Evolutionary conservation across 2,888 invertebrate genomes (phyloP).

Genomic region (Drosophila neotestacea): DNA sequence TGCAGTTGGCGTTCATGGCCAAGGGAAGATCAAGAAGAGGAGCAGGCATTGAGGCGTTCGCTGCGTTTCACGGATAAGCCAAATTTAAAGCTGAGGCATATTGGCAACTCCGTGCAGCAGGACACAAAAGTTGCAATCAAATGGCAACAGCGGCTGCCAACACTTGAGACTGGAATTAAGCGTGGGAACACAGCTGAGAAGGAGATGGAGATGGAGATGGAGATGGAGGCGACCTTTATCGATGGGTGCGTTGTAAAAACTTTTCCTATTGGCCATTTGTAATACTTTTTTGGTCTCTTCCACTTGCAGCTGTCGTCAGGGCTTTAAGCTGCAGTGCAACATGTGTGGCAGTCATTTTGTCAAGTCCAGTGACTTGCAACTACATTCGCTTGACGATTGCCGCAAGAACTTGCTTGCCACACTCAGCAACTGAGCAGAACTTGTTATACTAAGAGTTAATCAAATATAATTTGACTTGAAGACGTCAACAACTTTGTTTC

Average conservation of each 20-base stretch:
- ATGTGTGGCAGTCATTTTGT: conserved; percentile 51
- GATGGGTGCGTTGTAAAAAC: conserved; percentile 56
- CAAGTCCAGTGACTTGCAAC: conserved; percentile 28
- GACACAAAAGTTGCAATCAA: conserved; percentile 40
- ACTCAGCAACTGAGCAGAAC: conserved; percentile 21
- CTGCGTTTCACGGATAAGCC: conserved; percentile 37
- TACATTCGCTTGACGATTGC: conserved; percentile 49
- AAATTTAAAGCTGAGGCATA: conserved; percentile 35
- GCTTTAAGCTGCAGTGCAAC: conserved; percentile 36
- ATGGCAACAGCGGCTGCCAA: conserved; percentile 41
- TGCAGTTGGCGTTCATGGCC: conserved; percentile 48
- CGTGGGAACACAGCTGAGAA: not conserved
- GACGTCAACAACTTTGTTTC: not conserved
- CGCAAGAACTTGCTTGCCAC: conserved; percentile 50
- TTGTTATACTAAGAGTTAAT: conserved; percentile 28
- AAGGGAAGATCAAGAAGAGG: not conserved
- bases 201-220: not conserved
- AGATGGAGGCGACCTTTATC: conserved; percentile 39
- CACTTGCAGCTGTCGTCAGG: conserved; percentile 23
- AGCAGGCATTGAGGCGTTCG: conserved; percentile 35
- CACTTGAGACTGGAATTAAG: conserved; percentile 38
- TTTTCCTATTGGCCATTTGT: conserved; percentile 63
- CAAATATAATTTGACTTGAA: conserved; percentile 26
- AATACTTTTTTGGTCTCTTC: conserved; percentile 36
- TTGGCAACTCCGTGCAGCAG: conserved; percentile 28